Base-by-base conservation (phyloP, 2,888 invertebrate species). In the Chloromyia formosa region DNA sequence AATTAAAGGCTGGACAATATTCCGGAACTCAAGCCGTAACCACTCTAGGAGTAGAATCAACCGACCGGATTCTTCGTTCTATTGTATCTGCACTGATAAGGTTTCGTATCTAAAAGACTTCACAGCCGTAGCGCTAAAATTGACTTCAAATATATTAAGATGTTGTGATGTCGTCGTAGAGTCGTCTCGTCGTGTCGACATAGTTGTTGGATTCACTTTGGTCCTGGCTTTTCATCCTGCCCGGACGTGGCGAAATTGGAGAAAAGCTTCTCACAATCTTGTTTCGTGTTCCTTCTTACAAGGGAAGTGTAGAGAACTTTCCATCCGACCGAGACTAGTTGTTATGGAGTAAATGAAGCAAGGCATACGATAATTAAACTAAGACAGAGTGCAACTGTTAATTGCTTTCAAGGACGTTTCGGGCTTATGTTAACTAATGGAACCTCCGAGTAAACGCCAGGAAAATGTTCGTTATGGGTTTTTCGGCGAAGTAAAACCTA, bases 381-480 rank as follows among this genome's bases (percentile, higher is more conserved):
- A 72, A 60, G 61, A 72, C 60, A 45, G 61, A 72, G 72, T 72
- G 72, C 72, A 72, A 72, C 72, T 72, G 72, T 72, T 72, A 72
- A 72, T 61, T 72, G 72, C 72, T 72, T 54, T 61, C 72, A 61
- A 61, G 72, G 72, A 72, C 61, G 54, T 72, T 69, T 45, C 61
- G 20, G 72, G 60, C 58, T 72, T 72, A 22, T 60, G 72, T 69
- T 69, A 54, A 69, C 69, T 69, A 69, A 69, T 69, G 69, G 56
- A 69, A 69, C 54, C 54, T 12, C 27, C 14, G 69, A 56, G 56
- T 54, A 69, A 69, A 69, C 66, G 66, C 54, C 69, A 54, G 69
- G 35, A 69, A 69, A 69, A 56, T 54, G 69, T 69, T 69, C 69
- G 69, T 54, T 69, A 69, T 56, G 56, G 56, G 40, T 27, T 66